Conservation (phyloP, 2,797 vertebrate species). For the Pseudopleuronectes americanus region DNA sequence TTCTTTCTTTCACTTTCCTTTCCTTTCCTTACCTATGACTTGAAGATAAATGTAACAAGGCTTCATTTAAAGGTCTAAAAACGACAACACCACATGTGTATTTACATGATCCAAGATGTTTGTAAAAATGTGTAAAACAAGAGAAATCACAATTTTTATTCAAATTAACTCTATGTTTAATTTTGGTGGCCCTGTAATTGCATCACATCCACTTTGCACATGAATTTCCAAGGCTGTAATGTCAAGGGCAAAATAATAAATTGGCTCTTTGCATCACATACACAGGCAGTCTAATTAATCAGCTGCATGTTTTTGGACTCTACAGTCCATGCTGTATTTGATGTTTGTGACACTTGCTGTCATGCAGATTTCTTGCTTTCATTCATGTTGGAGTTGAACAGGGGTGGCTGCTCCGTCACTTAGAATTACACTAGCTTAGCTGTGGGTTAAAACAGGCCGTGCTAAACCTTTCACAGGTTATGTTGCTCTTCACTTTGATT, state of each 20-base stretch:
- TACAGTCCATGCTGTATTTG: too few species aligned
- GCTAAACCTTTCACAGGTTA: constrained; percentile 10
- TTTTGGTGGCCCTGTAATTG: too few species aligned
- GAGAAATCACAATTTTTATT: too few species aligned
- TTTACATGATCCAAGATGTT: too few species aligned
- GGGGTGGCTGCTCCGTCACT: constrained; percentile 39
- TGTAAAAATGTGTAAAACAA: too few species aligned
- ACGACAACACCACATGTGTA: too few species aligned
- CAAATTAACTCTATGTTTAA: too few species aligned
- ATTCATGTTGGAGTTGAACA: constrained; percentile 25
- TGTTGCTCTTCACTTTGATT: background rate
- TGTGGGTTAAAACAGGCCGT: constrained; percentile 16
- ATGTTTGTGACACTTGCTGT: constrained; percentile 30
- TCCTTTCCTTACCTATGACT: background rate
- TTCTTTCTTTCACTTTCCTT: too few species aligned
- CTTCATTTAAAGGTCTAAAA: too few species aligned
- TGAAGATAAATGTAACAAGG: background rate
- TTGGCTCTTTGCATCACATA: background rate
- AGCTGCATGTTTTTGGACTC: constrained; percentile 2
- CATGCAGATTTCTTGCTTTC: constrained; percentile 29
- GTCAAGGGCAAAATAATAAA: background rate
- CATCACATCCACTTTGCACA: too few species aligned
- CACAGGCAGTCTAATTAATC: constrained; percentile 32
- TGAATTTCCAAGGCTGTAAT: too few species aligned
- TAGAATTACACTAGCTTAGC: constrained; percentile 34